Evolutionary conservation across 2,888 invertebrate genomes (phyloP).

Genomic region (Rhyacophila evoluta): DNA sequence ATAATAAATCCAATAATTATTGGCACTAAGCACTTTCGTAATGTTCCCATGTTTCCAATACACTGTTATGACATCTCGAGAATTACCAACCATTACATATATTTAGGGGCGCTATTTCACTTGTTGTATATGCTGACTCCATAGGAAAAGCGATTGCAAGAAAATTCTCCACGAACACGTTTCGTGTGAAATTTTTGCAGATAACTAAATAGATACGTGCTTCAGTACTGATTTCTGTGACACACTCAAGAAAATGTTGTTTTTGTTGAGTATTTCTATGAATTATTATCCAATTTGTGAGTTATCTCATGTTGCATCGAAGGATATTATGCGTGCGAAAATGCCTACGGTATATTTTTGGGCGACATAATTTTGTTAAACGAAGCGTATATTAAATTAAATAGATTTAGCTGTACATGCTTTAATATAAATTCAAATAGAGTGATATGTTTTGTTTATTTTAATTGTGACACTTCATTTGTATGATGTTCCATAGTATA

Average conservation of each 20-base stretch:
- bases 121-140: not conserved
- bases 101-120: not conserved
- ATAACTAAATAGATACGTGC: not conserved
- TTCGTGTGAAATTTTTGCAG: not conserved
- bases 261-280: not conserved
- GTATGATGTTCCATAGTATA: no score
- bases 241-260: not conserved
- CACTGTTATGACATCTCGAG: not conserved
- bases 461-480: no score
- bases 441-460: no score
- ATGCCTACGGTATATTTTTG: no score
- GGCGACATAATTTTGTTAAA: no score
- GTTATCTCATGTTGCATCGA: no score
- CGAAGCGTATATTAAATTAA: no score
- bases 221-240: not conserved
- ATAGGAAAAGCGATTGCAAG: not conserved
- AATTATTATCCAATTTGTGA: not conserved
- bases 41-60: slow-evolving; percentile 9
- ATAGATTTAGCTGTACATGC: no score
- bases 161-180: not conserved
- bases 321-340: no score
- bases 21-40: not conserved
- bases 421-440: no score
- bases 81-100: not conserved
- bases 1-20: not conserved